These are phyloP conservation scores for Aphyosemion australe DNA, from an alignment of 2,113 vertebrate genomes.

Conservation along the genomic window DNA sequence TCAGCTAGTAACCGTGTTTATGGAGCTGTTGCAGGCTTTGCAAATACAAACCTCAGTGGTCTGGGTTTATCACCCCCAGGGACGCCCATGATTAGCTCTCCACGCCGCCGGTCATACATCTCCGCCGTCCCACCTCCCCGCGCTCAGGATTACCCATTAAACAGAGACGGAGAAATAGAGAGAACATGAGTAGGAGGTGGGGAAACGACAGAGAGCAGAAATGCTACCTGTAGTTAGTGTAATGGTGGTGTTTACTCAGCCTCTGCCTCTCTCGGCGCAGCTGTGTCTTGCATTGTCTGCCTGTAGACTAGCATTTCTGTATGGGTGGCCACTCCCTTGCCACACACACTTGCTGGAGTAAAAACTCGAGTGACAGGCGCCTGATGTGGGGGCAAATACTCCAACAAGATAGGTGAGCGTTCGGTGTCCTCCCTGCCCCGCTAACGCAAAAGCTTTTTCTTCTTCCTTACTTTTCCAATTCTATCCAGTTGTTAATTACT, in stretches of 20 bases:
- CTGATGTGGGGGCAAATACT: slow-evolving; percentile 40
- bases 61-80: slow-evolving; percentile 64
- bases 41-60: slow-evolving; percentile 59
- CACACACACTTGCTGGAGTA: slow-evolving; percentile 33
- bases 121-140: slow-evolving; percentile 52
- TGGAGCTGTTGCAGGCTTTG: slow-evolving; percentile 51
- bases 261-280: slow-evolving; percentile 16
- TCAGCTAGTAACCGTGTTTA: slow-evolving; percentile 66
- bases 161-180: slow-evolving; percentile 53
- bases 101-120: slow-evolving; percentile 61
- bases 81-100: slow-evolving; percentile 69
- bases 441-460: slow-evolving; percentile 24
- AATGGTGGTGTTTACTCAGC: slow-evolving; percentile 69
- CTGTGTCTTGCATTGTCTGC: slow-evolving; percentile 50
- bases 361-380: slow-evolving; percentile 46
- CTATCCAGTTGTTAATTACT: slow-evolving; percentile 50
- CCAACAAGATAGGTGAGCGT: slow-evolving; percentile 37
- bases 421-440: slow-evolving; percentile 22
- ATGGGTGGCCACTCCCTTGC: slow-evolving; percentile 65
- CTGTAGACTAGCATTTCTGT: slow-evolving; percentile 31
- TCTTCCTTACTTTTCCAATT: slow-evolving; percentile 35
- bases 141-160: slow-evolving; percentile 64
- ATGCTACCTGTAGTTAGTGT: slow-evolving; percentile 67
- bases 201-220: slow-evolving; percentile 50
- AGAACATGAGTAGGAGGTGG: slow-evolving; percentile 50